These are phyloP conservation scores for Luperina nickerlii DNA, from an alignment of 2,888 invertebrate species.

Conservation along the genomic window DNA sequence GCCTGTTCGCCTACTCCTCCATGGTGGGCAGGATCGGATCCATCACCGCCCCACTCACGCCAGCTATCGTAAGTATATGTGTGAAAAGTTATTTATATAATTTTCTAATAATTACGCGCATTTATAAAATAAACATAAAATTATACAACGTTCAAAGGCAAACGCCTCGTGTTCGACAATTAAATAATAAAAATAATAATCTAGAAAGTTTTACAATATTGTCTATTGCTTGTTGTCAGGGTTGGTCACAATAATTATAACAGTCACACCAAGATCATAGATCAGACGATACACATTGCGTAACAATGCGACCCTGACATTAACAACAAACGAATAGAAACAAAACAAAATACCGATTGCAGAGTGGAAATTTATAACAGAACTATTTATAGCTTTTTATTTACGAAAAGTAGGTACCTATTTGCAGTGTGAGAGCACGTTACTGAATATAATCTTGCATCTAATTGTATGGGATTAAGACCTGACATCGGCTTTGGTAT, in stretches of 20 bases:
- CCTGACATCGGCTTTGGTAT: background rate
- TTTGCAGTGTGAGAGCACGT: background rate
- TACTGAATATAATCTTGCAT: background rate
- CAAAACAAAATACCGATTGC: background rate
- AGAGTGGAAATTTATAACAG: background rate
- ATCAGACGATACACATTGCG: background rate
- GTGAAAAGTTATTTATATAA: background rate
- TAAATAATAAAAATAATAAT: background rate
- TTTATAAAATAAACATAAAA: background rate
- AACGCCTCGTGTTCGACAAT: background rate
- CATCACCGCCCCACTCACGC: slow-evolving; percentile 92
- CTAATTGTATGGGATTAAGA: background rate
- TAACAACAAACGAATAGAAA: background rate
- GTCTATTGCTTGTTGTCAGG: background rate
- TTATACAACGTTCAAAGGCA: background rate
- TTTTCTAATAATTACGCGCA: background rate
- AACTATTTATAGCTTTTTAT: background rate
- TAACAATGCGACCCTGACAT: background rate
- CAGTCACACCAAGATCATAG: background rate
- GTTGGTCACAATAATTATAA: background rate
- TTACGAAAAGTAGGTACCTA: background rate
- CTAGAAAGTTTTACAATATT: background rate
- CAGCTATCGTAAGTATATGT: slow-evolving; percentile 87
- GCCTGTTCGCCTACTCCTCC: slow-evolving; percentile 91
- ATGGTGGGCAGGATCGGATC: slow-evolving; percentile 92